Base-by-base conservation (phyloP, 1,140 invertebrate genomes). In the Mya arenaria region DNA sequence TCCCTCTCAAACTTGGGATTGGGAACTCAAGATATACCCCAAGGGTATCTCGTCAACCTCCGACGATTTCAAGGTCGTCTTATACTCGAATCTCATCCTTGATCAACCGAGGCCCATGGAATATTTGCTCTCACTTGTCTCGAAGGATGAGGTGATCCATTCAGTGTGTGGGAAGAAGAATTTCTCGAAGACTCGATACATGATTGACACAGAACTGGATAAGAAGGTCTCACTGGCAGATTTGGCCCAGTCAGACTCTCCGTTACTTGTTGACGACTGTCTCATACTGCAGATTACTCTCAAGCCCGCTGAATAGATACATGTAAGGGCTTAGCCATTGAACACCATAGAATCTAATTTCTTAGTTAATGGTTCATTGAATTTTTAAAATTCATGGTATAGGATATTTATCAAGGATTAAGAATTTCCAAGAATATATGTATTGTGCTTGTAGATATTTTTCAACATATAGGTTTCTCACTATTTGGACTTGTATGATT, bases 101-200 rank as follows among this genome's bases (percentile, higher is more conserved):
- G 93, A 93, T 83, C 93, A 93, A 68, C 89, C 91, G 2, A 80
- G 92, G 55, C 91, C 92, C 8, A 89, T 94, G 36, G 93, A 93
- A 78, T 94, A 91, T 83, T 80, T 93, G 69, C 85, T 94, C 30
- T 91, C 92, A 39, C 78, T 93, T 60, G 91, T 92, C 19, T 89
- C 90, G 55, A 88, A 90, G 5, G 87, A 90, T 55, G 90, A 93
- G 79, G 88, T 93, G 13, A 77, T 93, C 3, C 86, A 90, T 32
- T 89, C 92, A 30, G 90, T 94, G 19, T 88, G 86, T 65, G 93
- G 93, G 0, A 91, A 89, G 82, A 93, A 93, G 69, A 91, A 90
- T 63, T 94, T 94, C 82, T 93, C 92, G 19, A 94, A 93, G 73
- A 91, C 92, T 6, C 79, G 93, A 52, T 92, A 90, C 79, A 88